Conservation (phyloP, 1,140 invertebrate genomes). For the Callitettix versicolor region DNA sequence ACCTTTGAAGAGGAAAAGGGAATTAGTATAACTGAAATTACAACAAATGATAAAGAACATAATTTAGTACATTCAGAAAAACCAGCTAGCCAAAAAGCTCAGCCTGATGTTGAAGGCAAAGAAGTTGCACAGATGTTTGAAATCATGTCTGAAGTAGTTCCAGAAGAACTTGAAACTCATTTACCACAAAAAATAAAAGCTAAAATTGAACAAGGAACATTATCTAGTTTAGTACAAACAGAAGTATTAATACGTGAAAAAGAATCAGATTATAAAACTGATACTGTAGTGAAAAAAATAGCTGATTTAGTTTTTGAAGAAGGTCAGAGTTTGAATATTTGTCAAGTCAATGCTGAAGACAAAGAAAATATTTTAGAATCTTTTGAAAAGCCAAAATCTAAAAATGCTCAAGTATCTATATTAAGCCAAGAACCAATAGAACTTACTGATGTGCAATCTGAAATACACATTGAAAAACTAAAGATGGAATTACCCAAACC, state of each 20-base stretch:
- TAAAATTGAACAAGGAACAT: conserved; percentile 33
- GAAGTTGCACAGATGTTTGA: conserved; percentile 35
- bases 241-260: conserved; percentile 39
- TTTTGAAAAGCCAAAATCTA: conserved; percentile 26
- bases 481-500: conserved; percentile 14
- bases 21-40: conserved; percentile 30
- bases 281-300: conserved; percentile 22
- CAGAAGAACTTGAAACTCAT: conserved; percentile 29
- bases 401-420: conserved; percentile 28
- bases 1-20: conserved; percentile 23
- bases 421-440: conserved; percentile 30
- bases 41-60: conserved; percentile 30
- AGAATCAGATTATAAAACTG: conserved; percentile 34
- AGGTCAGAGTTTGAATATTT: conserved; percentile 23
- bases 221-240: conserved; percentile 39
- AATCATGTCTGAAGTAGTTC: conserved; percentile 31
- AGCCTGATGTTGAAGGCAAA: conserved; percentile 24
- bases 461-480: conserved; percentile 24
- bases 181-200: conserved; percentile 29
- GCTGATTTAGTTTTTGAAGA: conserved; percentile 29
- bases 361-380: conserved; percentile 30
- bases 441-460: conserved; percentile 29
- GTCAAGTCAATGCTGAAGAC: conserved; percentile 29
- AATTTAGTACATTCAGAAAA: conserved; percentile 28
- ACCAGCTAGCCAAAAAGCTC: conserved; percentile 17